Base-by-base conservation (phyloP, 2,113 vertebrate genomes). In the Tautogolabrus adspersus region DNA sequence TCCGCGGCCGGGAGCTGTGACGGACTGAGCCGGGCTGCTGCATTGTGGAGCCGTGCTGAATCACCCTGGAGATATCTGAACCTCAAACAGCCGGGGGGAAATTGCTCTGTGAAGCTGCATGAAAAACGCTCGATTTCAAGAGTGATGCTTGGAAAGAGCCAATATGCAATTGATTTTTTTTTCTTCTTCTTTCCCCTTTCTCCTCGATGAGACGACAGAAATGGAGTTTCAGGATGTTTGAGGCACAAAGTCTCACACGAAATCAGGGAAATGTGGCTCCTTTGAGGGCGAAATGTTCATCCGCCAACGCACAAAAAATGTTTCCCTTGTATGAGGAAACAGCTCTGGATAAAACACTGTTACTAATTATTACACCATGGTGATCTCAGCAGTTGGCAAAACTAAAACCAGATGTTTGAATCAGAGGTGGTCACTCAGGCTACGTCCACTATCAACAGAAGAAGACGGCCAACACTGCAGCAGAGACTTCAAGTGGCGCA, bases 71-170 rank as follows among this genome's bases (percentile, higher is more conserved):
- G 70, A 79, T 78, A 75, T 83, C 79, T 77, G 74, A 52, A 59
- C 59, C 84, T 86, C 78, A 83, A 72, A 81, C 77, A 77, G 84
- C 64, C 9, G 30, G 59, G 72, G 47, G 82, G 66, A 82, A 85
- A 84, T 82, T 44, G 74, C 66, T 81, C 64, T 79, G 15, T 75
- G 78, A 81, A 83, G 80, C 72, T 66, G 55, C 18, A 30, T 22
- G n/a, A 13, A 59, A 61, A 67, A 52, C 16, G 60, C 75, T 63
- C 1, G 9, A 59, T 73, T 74, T 82, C 34, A 54, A 21, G 52
- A 74, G 51, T 12, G 76, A 77, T 66, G 81, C 67, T 47, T 79
- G 40, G 42, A 67, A 77, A 81, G 69, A 55, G 47, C 51, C 72
- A 82, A 72, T 68, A 78, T 82, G 75, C 75, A 69, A 74, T 52